Evolutionary conservation across 2,888 invertebrate genomes (phyloP).

Genomic region (Leptura quadrifasciata): DNA sequence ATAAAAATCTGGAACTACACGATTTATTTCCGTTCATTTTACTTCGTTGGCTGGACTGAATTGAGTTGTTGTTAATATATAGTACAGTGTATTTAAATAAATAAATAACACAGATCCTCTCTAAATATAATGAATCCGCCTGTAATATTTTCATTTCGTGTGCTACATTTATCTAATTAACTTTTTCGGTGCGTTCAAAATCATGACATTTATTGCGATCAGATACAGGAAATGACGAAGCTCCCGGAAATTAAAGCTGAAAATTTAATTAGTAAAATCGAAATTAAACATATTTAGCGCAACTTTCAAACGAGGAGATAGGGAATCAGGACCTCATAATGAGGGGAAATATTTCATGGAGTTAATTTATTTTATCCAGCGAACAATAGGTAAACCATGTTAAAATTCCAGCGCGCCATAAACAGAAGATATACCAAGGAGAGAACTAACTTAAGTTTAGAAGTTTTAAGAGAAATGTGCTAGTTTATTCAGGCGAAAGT

Average conservation of each 20-base stretch:
- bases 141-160: background rate
- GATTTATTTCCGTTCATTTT: no score
- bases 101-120: no score
- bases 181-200: background rate
- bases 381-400: constrained; percentile 10
- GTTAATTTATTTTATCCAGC: constrained; percentile 4
- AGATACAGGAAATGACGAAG: constrained; percentile 2
- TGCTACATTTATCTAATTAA: background rate
- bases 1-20: no score
- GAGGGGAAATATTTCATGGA: constrained; percentile 12
- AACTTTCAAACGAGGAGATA: constrained; percentile 4
- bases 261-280: constrained; percentile 27
- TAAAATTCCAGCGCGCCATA: constrained; percentile 19
- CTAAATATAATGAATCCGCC: background rate
- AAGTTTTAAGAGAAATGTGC: constrained; percentile 5
- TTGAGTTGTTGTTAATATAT: no score
- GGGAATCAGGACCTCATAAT: background rate
- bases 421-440: constrained; percentile 5
- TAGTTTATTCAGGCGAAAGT: background rate
- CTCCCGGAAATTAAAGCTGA: constrained; percentile 23
- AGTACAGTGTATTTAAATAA: no score
- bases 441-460: constrained; percentile 4
- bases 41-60: no score
- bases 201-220: background rate
- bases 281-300: constrained; percentile 17